Conservation (phyloP, 2,888 invertebrate species). For the Sinohyriopsis cumingii region DNA sequence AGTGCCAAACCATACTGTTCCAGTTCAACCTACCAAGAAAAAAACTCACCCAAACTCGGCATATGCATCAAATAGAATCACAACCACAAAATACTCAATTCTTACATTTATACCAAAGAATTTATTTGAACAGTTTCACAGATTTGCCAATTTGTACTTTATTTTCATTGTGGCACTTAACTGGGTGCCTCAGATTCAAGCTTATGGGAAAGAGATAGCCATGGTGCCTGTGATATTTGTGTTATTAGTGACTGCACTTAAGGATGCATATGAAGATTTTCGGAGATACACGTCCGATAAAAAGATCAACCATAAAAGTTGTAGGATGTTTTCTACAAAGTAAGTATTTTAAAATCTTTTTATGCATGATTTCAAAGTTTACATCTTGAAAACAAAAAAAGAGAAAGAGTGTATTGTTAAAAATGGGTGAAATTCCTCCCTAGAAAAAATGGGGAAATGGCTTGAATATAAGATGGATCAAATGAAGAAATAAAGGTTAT, state of each 20-base stretch:
- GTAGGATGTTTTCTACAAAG: constrained; percentile 88
- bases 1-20: constrained; percentile 55
- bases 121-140: constrained; percentile 96
- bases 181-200: constrained; percentile 90
- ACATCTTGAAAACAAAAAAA: neutral
- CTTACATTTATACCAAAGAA: constrained; percentile 96
- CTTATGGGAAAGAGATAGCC: constrained; percentile 95
- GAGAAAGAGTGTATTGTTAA: neutral
- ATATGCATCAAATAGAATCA: constrained; percentile 56
- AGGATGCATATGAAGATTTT: constrained; percentile 95
- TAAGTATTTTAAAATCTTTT: constrained; percentile 74
- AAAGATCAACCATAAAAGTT: constrained; percentile 93
- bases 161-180: constrained; percentile 96
- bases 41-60: constrained; percentile 57
- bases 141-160: constrained; percentile 98
- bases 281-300: constrained; percentile 91
- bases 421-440: no score
- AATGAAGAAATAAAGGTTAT: no score
- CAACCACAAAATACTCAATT: constrained; percentile 83
- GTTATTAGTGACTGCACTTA: constrained; percentile 92
- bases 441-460: no score
- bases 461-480: no score
- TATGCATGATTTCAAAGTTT: neutral
- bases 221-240: constrained; percentile 97
- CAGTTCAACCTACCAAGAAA: constrained; percentile 24